A percentile compares a stretch with the other conserved stretches of the same genome.
phyloP scores from a whole-genome alignment of 2,888 invertebrate genomes.

The Danaus chrysippus region DNA sequence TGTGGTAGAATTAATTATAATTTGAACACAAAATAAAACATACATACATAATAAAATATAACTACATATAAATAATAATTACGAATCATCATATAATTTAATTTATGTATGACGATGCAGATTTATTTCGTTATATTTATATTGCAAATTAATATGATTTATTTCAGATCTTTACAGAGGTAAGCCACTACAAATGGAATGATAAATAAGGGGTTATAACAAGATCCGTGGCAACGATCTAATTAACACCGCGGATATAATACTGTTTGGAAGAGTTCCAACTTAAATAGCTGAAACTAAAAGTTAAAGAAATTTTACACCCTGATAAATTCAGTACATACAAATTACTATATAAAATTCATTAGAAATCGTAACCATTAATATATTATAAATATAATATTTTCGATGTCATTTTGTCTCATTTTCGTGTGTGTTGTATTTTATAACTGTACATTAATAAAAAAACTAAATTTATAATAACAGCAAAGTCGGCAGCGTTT shows the following conservation, averaged over 20 bases:
- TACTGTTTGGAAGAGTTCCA: slow-evolving; percentile 2
- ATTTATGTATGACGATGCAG: not conserved
- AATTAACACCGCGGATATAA: slow-evolving; percentile 4
- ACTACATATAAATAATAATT: no score
- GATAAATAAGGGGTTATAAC: slow-evolving; percentile 9
- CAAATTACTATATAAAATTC: no score
- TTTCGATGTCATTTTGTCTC: no score
- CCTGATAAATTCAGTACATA: not conserved
- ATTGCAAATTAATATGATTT: not conserved
- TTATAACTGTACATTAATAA: no score
- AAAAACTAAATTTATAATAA: no score
- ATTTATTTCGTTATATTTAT: not conserved
- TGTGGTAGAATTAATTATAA: slow-evolving; percentile 29
- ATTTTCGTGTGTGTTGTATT: no score
- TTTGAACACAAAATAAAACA: slow-evolving; percentile 11
- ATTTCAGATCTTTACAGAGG: not conserved
- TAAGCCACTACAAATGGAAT: slow-evolving; percentile 9
- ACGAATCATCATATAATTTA: no score
- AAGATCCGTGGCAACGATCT: slow-evolving; percentile 8
- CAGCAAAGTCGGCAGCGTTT: no score
- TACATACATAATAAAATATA: no score
- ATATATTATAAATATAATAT: no score
- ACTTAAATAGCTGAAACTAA: not conserved
- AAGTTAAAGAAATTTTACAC: not conserved
- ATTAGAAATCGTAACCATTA: no score